phyloP scores from a whole-genome alignment of 2,113 vertebrate genomes.

The Cynopterus brachyotis region DNA sequence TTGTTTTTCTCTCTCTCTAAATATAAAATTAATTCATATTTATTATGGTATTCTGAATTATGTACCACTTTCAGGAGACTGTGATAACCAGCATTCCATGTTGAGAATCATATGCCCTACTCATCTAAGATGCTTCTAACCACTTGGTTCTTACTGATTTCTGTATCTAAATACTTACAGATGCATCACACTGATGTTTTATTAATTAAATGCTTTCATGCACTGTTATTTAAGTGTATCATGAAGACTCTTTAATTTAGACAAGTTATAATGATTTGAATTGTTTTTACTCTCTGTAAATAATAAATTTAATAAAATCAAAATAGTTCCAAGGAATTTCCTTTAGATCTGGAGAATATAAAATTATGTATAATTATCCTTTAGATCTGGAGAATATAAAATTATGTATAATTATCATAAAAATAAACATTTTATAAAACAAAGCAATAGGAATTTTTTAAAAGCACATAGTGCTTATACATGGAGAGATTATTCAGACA shows the following conservation, averaged over 20 bases:
- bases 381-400: background rate
- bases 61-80: background rate
- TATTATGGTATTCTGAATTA: conserved; percentile 25
- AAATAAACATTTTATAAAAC: conserved; percentile 27
- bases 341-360: background rate
- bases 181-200: background rate
- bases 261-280: background rate
- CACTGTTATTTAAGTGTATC: background rate
- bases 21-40: conserved; percentile 16
- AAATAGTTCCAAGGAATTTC: background rate
- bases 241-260: background rate
- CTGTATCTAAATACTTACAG: background rate
- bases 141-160: background rate
- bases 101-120: background rate
- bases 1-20: background rate
- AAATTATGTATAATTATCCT: background rate
- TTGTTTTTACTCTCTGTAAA: conserved; percentile 27
- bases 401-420: background rate
- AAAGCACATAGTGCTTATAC: background rate
- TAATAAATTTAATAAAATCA: conserved; percentile 16
- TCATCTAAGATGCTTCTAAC: background rate
- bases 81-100: background rate
- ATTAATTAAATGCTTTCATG: background rate
- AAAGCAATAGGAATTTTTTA: background rate
- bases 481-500: background rate